Evolutionary conservation across 2,797 vertebrate species (phyloP).

Genomic region (Cyclura pinguis): DNA sequence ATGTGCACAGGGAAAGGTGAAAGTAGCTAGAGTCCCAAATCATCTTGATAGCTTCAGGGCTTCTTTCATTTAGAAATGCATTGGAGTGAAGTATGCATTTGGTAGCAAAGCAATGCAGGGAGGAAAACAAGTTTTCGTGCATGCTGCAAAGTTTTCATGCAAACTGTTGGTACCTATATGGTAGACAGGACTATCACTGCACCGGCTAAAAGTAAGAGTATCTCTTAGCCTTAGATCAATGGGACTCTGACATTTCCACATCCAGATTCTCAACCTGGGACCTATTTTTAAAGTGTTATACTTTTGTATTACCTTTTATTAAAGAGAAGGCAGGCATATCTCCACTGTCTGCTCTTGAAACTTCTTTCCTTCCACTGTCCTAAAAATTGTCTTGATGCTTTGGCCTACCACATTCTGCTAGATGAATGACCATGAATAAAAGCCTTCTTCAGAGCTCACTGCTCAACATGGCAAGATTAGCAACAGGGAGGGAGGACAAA

Average conservation of each 20-base stretch:
- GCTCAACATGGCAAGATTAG: background rate
- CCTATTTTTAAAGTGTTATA: background rate
- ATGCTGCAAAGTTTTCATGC: slow-evolving; percentile 31
- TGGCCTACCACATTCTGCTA: background rate
- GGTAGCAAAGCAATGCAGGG: slow-evolving; percentile 33
- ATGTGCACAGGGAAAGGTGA: slow-evolving; percentile 35
- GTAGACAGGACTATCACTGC: background rate
- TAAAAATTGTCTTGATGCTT: background rate
- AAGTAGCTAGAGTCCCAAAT: slow-evolving; percentile 46
- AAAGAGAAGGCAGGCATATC: no score
- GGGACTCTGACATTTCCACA: background rate
- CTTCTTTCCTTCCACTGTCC: background rate
- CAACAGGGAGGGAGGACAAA: background rate
- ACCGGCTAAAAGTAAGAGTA: background rate
- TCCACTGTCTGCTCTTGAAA: background rate
- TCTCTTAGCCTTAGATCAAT: background rate
- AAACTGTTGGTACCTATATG: slow-evolving; percentile 30
- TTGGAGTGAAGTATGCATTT: slow-evolving; percentile 46
- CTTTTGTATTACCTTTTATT: background rate
- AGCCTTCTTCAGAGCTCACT: background rate
- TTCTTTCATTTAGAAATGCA: slow-evolving; percentile 50
- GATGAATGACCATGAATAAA: background rate
- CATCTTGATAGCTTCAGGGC: slow-evolving; percentile 38
- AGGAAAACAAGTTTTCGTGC: background rate
- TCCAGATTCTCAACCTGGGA: background rate